phyloP scores from a whole-genome alignment of 2,797 vertebrate genomes.

The Enteromius afrohamiltoni region DNA sequence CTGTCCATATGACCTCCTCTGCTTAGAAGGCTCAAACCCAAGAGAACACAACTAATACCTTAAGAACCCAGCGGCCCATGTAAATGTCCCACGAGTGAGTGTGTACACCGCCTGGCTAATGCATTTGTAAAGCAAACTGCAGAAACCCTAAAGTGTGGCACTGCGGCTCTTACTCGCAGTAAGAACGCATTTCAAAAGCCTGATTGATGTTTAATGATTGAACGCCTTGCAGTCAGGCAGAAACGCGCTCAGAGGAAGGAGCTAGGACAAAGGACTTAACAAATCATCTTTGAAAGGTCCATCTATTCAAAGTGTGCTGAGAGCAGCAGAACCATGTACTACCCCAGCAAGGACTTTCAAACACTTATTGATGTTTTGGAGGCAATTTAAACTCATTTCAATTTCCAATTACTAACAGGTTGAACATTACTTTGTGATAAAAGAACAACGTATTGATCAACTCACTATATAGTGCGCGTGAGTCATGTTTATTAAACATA shows the following conservation, averaged over 20 bases:
- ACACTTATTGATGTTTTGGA: constrained; percentile 66
- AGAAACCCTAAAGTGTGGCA: constrained; percentile 35
- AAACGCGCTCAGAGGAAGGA: constrained; percentile 46
- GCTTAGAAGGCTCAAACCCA: background rate
- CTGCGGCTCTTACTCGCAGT: constrained; percentile 23
- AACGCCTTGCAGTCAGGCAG: constrained; percentile 46
- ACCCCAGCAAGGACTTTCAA: constrained; percentile 60
- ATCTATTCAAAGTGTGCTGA: constrained; percentile 68
- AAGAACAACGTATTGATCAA: constrained; percentile 56
- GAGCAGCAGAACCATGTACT: constrained; percentile 64
- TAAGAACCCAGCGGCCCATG: constrained; percentile 23
- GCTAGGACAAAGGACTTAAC: constrained; percentile 59
- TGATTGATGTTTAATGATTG: constrained; percentile 59
- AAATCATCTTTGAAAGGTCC: constrained; percentile 72
- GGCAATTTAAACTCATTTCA: constrained; percentile 68
- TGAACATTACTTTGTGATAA: constrained; percentile 56
- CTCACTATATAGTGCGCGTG: constrained; percentile 13
- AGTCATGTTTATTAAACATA: constrained; percentile 57
- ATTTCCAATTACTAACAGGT: constrained; percentile 66
- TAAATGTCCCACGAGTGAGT: constrained; percentile 34
- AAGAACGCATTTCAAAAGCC: constrained; percentile 47
- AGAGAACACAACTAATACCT: constrained; percentile 37
- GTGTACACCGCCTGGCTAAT: constrained; percentile 26
- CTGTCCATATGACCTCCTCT: constrained; percentile 18
- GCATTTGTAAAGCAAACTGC: constrained; percentile 43